phyloP scores from a whole-genome alignment of 2,113 vertebrate genomes.

The Thermophis baileyi region DNA sequence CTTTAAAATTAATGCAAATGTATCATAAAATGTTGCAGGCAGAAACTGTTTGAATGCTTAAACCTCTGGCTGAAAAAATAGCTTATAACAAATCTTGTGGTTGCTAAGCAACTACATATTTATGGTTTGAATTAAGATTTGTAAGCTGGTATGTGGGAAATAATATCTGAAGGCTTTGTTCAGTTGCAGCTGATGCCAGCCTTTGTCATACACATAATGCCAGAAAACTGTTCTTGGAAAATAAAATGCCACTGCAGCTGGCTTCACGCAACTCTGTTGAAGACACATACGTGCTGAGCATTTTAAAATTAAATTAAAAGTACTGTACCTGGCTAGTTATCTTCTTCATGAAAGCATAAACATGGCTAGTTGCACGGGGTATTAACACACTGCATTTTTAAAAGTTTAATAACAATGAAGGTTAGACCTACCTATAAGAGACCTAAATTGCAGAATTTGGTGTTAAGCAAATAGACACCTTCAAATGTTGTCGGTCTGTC shows the following conservation, averaged over 20 bases:
- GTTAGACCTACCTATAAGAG: background rate
- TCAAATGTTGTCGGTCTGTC: background rate
- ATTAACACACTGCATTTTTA: background rate
- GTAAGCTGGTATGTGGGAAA: background rate
- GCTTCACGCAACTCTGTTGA: background rate
- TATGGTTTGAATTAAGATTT: background rate
- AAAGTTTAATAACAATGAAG: background rate
- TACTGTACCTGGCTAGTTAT: background rate
- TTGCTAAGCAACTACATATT: slow-evolving; percentile 6
- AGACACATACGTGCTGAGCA: background rate
- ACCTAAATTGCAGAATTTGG: background rate
- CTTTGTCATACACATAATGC: background rate
- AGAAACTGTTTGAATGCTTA: background rate
- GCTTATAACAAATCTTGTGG: background rate
- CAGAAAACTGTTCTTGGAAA: background rate
- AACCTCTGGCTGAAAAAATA: background rate
- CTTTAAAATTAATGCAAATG: background rate
- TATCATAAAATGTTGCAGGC: background rate
- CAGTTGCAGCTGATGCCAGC: background rate
- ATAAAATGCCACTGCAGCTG: background rate
- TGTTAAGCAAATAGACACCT: background rate
- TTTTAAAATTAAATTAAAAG: background rate
- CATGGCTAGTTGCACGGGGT: background rate
- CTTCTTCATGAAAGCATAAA: background rate
- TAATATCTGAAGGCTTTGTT: background rate